phyloP scores from a whole-genome alignment of 2,797 vertebrate genomes.

The Pipistrellus nathusii region DNA sequence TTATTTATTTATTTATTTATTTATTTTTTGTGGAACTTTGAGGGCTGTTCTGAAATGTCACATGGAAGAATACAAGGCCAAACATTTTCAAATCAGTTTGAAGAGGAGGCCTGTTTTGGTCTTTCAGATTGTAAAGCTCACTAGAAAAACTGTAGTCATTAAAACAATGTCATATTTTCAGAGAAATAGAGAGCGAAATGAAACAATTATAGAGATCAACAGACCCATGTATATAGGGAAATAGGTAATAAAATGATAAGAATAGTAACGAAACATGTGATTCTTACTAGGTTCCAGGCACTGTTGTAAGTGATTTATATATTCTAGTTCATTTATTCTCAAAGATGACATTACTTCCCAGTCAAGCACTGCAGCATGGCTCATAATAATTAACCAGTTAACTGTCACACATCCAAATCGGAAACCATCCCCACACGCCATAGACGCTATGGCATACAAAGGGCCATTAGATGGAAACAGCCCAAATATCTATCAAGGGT shows the following conservation, averaged over 20 bases:
- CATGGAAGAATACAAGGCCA: background rate
- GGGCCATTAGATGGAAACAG: background rate
- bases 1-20: no score
- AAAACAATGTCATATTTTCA: background rate
- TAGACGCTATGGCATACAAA: background rate
- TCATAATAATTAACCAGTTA: background rate
- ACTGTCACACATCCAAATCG: no score
- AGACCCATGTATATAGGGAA: background rate
- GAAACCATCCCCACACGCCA: no score
- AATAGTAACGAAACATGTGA: background rate
- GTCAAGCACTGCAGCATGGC: background rate
- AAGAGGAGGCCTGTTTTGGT: background rate
- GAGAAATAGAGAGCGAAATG: background rate
- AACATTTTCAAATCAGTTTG: background rate
- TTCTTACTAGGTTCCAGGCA: background rate
- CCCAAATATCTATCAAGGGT: background rate
- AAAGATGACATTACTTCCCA: background rate
- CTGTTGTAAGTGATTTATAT: background rate
- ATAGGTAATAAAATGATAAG: background rate
- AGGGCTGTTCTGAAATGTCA: background rate
- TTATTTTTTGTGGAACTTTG: background rate
- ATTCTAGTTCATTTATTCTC: conserved; percentile 8
- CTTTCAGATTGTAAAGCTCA: background rate
- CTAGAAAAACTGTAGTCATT: background rate
- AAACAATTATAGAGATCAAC: background rate